Percentiles rank a stretch among this genome's conserved stretches.
Evolutionary conservation across 2,797 vertebrate genomes (phyloP).

Genomic region (Morelia viridis): DNA sequence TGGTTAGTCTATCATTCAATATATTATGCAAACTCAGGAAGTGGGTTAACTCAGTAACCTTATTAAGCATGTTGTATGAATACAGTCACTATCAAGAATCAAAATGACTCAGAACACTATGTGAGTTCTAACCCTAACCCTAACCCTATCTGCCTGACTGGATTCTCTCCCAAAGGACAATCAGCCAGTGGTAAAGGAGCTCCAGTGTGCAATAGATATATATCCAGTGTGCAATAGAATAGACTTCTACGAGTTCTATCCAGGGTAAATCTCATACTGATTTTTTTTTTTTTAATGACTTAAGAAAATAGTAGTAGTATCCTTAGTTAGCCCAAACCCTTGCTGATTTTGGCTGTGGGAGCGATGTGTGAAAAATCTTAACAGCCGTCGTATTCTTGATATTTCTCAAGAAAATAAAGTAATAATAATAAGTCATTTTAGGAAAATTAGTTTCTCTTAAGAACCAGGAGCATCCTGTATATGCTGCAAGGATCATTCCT

Average conservation of each 20-base stretch:
- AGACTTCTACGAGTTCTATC: not conserved
- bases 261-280: not conserved
- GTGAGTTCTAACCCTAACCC: not conserved
- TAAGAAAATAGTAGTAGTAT: not conserved
- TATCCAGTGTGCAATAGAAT: not conserved
- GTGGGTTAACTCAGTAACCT: not conserved
- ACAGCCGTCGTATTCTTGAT: not conserved
- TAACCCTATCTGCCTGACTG: not conserved
- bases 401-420: not conserved
- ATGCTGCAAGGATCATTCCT: not conserved
- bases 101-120: not conserved
- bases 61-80: not conserved
- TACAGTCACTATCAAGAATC: conserved; percentile 7
- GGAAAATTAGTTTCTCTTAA: not conserved
- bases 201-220: not conserved
- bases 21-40: not conserved
- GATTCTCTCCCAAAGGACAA: not conserved
- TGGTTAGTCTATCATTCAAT: not conserved
- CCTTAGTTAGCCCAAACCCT: not conserved
- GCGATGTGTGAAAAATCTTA: not conserved
- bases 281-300: not conserved
- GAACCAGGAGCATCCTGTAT: not conserved
- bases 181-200: not conserved
- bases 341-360: not conserved
- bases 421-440: not conserved